Evolutionary conservation across 2,888 invertebrate genomes (phyloP).

Genomic region (Steinernema scapterisci): DNA sequence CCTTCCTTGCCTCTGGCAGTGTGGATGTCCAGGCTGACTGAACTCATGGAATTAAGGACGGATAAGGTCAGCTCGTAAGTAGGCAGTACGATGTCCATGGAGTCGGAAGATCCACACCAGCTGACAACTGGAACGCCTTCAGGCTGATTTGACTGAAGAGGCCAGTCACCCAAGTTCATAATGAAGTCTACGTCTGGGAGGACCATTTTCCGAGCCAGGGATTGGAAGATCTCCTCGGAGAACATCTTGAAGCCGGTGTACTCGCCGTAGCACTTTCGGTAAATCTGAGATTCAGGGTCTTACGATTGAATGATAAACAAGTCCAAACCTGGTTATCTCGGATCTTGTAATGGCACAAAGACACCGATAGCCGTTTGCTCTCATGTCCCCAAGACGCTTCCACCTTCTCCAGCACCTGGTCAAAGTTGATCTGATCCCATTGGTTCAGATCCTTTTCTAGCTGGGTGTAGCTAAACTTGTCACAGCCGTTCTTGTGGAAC

Average conservation of each 20-base stretch:
- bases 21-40: conserved; percentile 33
- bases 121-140: conserved; percentile 81
- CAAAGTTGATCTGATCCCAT: conserved; percentile 25
- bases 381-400: conserved; percentile 5
- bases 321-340: conserved; percentile 33
- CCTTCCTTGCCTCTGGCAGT: conserved; percentile 23
- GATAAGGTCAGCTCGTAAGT: conserved; percentile 93
- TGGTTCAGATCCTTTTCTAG: conserved; percentile 16
- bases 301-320: not conserved
- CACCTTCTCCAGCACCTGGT: not conserved
- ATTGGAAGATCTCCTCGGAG: conserved; percentile 83
- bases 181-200: conserved; percentile 88
- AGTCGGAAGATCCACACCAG: conserved; percentile 89
- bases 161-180: conserved; percentile 94
- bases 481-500: conserved; percentile 69
- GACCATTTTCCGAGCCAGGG: conserved; percentile 79
- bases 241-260: conserved; percentile 95
- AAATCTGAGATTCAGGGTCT: conserved; percentile 71
- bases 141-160: conserved; percentile 72
- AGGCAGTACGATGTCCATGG: conserved; percentile 87
- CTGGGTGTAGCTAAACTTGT: conserved; percentile 16
- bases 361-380: conserved; percentile 7
- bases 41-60: conserved; percentile 32
- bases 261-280: conserved; percentile 87
- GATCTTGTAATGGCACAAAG: conserved; percentile 35